Percentiles rank a stretch among this genome's conserved stretches.
phyloP scores from a whole-genome alignment of 2,797 vertebrate genomes.

The Tolypeutes matacus region DNA sequence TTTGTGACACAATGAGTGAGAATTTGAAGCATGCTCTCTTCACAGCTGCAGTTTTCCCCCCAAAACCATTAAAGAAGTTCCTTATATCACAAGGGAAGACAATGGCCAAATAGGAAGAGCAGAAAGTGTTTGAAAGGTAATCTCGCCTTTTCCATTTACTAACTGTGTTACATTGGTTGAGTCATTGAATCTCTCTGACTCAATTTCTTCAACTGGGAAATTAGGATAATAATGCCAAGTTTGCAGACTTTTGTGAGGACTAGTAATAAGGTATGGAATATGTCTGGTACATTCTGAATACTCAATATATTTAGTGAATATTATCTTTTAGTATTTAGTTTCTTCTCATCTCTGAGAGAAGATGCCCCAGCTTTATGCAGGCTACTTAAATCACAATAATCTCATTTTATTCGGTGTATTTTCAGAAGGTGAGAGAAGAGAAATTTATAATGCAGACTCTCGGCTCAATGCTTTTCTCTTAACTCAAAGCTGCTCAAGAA shows the following conservation, averaged over 20 bases:
- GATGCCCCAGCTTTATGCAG: too few relatives aligned
- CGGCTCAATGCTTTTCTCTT: not conserved
- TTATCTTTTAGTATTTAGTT: not conserved
- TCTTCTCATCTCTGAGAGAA: not conserved
- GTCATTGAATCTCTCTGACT: rapidly evolving
- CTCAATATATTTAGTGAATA: not conserved
- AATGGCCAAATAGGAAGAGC: rapidly evolving
- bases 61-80: not conserved
- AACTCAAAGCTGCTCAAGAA: not conserved
- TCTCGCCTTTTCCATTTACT: rapidly evolving
- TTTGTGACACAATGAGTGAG: rapidly evolving
- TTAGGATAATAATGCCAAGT: rapidly evolving
- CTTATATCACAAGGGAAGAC: too few relatives aligned
- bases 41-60: not conserved
- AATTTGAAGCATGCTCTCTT: rapidly evolving
- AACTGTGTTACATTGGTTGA: rapidly evolving
- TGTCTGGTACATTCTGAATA: rapidly evolving
- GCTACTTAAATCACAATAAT: not conserved
- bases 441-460: not conserved
- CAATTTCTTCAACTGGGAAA: not conserved
- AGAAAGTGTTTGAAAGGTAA: rapidly evolving
- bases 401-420: not conserved
- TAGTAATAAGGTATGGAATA: rapidly evolving
- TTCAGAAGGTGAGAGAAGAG: not conserved
- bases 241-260: not conserved